Evolutionary conservation across 2,888 invertebrate genomes (phyloP).

Genomic region (Omphaloscelis lunosa): DNA sequence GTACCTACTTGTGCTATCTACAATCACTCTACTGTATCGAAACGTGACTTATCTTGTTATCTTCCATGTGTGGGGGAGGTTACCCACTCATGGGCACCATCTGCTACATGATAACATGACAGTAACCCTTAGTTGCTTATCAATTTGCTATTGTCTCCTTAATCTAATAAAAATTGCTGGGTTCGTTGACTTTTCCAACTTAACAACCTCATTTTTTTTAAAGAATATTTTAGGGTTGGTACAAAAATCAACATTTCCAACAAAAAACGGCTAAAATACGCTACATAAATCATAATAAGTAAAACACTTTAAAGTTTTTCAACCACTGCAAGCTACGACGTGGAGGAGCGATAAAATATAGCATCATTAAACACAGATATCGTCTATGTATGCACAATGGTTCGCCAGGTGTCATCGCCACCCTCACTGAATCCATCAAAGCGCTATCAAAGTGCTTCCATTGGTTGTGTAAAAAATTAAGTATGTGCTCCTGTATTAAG

Average conservation of each 20-base stretch:
- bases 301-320: slow-evolving; percentile 55
- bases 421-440: slow-evolving; percentile 75
- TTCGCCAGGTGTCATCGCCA: slow-evolving; percentile 70
- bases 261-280: slow-evolving; percentile 21
- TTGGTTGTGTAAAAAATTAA: slow-evolving; percentile 63
- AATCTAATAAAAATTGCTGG: slow-evolving; percentile 13
- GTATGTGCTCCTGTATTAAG: slow-evolving; percentile 32
- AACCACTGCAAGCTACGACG: slow-evolving; percentile 55
- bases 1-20: slow-evolving; percentile 35
- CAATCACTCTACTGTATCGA: slow-evolving; percentile 33
- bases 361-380: slow-evolving; percentile 72
- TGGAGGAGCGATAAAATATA: slow-evolving; percentile 73
- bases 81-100: slow-evolving; percentile 39
- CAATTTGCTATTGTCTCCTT: slow-evolving; percentile 30
- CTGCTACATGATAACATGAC: slow-evolving; percentile 40
- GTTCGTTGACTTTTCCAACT: slow-evolving; percentile 1
- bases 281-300: slow-evolving; percentile 50
- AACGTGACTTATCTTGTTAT: slow-evolving; percentile 54
- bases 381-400: slow-evolving; percentile 67
- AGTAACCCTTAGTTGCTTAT: slow-evolving; percentile 20
- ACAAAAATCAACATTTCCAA: neutral
- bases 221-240: neutral
- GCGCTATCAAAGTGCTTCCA: slow-evolving; percentile 66
- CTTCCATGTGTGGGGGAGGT: slow-evolving; percentile 43
- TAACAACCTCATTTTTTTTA: too few species aligned